Percentiles rank a stretch among this genome's conserved stretches.
phyloP scores from a whole-genome alignment of 1,140 invertebrate genomes.

The Philopotamus ludificatus region DNA sequence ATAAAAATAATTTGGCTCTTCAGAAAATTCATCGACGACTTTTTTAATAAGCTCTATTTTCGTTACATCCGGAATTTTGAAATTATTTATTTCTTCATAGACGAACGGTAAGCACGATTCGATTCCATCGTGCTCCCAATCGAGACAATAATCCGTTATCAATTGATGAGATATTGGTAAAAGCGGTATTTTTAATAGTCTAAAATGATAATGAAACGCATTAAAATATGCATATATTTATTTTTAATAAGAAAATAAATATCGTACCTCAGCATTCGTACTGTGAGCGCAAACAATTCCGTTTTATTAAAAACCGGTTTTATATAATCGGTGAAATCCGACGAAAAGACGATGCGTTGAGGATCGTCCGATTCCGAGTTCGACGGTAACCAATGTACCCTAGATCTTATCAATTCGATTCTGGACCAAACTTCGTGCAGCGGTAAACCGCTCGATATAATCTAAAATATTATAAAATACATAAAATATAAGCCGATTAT shows the following conservation, averaged over 20 bases:
- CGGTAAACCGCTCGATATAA: constrained; percentile 36
- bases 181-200: constrained; percentile 36
- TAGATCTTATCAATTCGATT: constrained; percentile 23
- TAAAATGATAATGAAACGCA: too few relatives aligned
- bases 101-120: constrained; percentile 29
- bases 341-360: constrained; percentile 36
- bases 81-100: constrained; percentile 20
- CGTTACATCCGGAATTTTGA: constrained; percentile 13
- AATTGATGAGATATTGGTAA: constrained; percentile 26
- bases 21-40: constrained; percentile 34
- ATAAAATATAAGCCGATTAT: background rate
- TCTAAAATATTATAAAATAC: constrained; percentile 17
- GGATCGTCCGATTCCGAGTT: constrained; percentile 33
- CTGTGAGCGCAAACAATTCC: constrained; percentile 27
- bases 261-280: constrained; percentile 35
- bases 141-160: constrained; percentile 17
- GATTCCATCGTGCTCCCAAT: constrained; percentile 34
- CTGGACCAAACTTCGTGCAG: constrained; percentile 35
- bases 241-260: constrained; percentile 6
- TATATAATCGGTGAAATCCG: constrained; percentile 37
- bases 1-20: constrained; percentile 34
- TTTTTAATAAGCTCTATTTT: constrained; percentile 29
- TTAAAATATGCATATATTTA: background rate
- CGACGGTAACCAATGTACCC: constrained; percentile 31
- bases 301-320: constrained; percentile 32